Conservation (phyloP, 2,113 vertebrate genomes). For the Corythaixoides concolor region DNA sequence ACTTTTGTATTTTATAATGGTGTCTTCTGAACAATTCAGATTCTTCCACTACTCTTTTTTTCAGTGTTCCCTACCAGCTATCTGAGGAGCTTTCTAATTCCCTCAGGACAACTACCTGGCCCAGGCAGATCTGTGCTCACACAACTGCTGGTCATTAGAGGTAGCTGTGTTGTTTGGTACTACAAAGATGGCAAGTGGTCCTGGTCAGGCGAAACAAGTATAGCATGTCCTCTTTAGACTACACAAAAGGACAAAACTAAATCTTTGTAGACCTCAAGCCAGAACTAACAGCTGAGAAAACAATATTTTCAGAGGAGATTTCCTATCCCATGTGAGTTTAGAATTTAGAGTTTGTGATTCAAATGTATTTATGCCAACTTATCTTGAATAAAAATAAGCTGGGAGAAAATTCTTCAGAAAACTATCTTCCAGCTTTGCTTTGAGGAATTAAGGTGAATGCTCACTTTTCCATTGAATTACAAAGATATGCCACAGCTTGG, state of each 20-base stretch:
- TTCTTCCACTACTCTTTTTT: neutral
- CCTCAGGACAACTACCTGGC: neutral
- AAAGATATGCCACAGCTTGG: neutral
- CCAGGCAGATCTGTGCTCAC: neutral
- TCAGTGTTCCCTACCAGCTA: neutral
- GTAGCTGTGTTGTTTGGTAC: neutral
- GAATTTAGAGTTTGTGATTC: neutral
- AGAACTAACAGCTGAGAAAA: neutral
- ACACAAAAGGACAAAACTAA: neutral
- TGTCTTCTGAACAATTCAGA: neutral
- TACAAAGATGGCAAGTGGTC: neutral
- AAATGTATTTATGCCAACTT: neutral
- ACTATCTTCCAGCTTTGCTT: neutral
- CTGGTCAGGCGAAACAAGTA: neutral
- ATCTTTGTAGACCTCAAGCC: neutral
- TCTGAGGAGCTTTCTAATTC: neutral
- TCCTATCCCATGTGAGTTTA: neutral
- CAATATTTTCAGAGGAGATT: neutral
- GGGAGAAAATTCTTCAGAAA: neutral
- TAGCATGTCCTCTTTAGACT: neutral
- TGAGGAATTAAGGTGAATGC: neutral
- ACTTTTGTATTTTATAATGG: neutral
- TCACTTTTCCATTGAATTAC: neutral
- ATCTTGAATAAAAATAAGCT: neutral
- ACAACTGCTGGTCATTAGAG: neutral